Base-by-base conservation (phyloP, 2,113 vertebrate species). In the Sinocyclocheilus maitianheensis region DNA sequence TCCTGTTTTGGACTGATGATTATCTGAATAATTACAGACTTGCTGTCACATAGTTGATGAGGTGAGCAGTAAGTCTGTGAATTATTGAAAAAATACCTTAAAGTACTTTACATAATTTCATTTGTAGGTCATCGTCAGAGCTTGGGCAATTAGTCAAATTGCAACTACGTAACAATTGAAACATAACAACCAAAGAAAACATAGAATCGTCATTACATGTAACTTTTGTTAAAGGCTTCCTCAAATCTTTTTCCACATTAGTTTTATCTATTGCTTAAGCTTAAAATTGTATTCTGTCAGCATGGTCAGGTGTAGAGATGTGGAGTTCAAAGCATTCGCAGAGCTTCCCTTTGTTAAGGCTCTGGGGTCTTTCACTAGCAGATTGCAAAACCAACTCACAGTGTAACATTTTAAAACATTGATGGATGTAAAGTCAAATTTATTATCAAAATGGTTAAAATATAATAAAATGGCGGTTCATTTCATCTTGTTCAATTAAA, bases 251-350 rank as follows among this genome's bases (percentile, higher is more conserved):
- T 67, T 16, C 75, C 48, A 77, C 46, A 55, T 77, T 77, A 53
- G 48, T 77, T 77, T 55, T 40, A 71, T 55, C 24, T 51, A 20
- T 69, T 69, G 4, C 37, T 82, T 34, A 69, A 69, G 78, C 78
- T 81, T 60, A 43, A 63, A 63, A 81, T 62, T 24, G 3, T 67
- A 65, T 81, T 81, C 37, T 46, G 58, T 46, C 58, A 69, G 12
- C 43, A 69, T 34, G 51, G 26, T 84, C 69, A 84, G 69, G 22
- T 84, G 81, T 74, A n/a, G 48, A n/a, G 30, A 72, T 58, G 51
- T 40, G 48, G 20, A 8, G 18, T 74, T 84, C 4, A 74, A 74
- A n/a, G 6, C 81, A n/a, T 74, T 74, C 48, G 43, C 24, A 74
- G 69, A 74, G 51, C 30, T 60, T 74, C 69, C 22, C 51, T 84